Evolutionary conservation across 2,888 invertebrate genomes (phyloP).

Genomic region (Erebia ligea): DNA sequence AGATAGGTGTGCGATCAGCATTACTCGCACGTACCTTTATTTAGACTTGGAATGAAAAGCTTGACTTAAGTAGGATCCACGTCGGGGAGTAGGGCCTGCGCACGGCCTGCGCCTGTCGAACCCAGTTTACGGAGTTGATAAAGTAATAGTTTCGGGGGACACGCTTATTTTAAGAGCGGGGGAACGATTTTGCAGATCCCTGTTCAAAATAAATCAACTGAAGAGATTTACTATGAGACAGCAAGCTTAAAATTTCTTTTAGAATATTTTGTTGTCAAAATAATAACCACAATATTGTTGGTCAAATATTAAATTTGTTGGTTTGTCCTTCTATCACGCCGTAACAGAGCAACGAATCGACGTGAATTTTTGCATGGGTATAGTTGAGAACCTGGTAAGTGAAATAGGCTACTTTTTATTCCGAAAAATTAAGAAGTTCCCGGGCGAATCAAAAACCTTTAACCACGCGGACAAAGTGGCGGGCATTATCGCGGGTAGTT

Average conservation of each 20-base stretch:
- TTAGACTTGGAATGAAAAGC: constrained; percentile 46
- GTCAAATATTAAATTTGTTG: too few species aligned
- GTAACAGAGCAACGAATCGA: too few species aligned
- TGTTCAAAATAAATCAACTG: constrained; percentile 22
- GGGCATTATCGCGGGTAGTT: too few species aligned
- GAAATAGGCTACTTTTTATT: too few species aligned
- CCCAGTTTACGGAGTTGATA: constrained; percentile 34
- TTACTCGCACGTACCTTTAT: constrained; percentile 42
- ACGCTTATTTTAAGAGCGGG: constrained; percentile 21
- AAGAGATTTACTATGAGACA: constrained; percentile 18
- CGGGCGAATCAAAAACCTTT: too few species aligned
- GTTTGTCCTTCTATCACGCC: too few species aligned
- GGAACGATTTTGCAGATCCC: constrained; percentile 13
- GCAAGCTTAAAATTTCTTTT: constrained; percentile 3
- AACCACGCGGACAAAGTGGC: too few species aligned
- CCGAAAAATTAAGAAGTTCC: too few species aligned
- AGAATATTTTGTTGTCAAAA: neutral
- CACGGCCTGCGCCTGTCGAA: constrained; percentile 4
- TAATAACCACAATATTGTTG: too few species aligned
- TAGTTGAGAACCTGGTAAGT: too few species aligned
- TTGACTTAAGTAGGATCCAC: constrained; percentile 51
- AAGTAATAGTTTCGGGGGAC: constrained; percentile 36
- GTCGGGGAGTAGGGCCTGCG: constrained; percentile 32
- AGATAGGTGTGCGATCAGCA: neutral
- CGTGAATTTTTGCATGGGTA: too few species aligned